A percentile compares a stretch with the other conserved stretches of the same genome.
Conservation (phyloP, 1,140 invertebrate species). For the Drosophila busckii region DNA sequence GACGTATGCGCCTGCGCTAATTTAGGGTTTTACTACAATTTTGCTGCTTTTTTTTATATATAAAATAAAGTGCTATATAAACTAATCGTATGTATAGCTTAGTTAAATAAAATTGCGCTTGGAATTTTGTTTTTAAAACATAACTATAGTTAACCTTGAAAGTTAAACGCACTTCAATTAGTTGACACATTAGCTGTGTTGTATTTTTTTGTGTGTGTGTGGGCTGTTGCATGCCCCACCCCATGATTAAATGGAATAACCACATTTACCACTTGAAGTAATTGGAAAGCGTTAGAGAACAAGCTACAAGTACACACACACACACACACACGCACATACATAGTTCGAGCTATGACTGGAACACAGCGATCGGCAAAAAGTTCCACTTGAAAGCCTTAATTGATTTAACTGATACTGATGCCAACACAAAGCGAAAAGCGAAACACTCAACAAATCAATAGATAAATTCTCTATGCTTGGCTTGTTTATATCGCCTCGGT, state of each 20-base stretch:
- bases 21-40: conserved; percentile 58
- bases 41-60: conserved; percentile 22
- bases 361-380: conserved; percentile 56
- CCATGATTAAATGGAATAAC: conserved; percentile 75
- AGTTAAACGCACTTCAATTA: conserved; percentile 57
- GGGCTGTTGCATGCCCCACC: conserved; percentile 36
- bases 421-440: conserved; percentile 18
- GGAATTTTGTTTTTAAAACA: no score
- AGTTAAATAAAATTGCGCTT: no score
- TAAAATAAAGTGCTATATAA: conserved; percentile 6
- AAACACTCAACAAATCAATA: conserved; percentile 62
- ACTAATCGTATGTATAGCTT: background rate
- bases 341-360: conserved; percentile 18
- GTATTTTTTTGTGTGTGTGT: conserved; percentile 30
- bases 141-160: conserved; percentile 47
- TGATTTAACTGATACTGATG: conserved; percentile 71
- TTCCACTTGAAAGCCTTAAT: conserved; percentile 75
- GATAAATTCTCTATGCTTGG: conserved; percentile 57
- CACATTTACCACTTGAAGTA: conserved; percentile 70
- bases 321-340: background rate
- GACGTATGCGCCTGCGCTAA: conserved; percentile 62
- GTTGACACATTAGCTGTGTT: conserved; percentile 65
- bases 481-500: conserved; percentile 27
- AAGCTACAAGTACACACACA: conserved; percentile 12
- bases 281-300: conserved; percentile 52